Percentiles rank a stretch among this genome's conserved stretches.
phyloP scores from a whole-genome alignment of 2,113 vertebrate species.

The Todiramphus saurophagus region DNA sequence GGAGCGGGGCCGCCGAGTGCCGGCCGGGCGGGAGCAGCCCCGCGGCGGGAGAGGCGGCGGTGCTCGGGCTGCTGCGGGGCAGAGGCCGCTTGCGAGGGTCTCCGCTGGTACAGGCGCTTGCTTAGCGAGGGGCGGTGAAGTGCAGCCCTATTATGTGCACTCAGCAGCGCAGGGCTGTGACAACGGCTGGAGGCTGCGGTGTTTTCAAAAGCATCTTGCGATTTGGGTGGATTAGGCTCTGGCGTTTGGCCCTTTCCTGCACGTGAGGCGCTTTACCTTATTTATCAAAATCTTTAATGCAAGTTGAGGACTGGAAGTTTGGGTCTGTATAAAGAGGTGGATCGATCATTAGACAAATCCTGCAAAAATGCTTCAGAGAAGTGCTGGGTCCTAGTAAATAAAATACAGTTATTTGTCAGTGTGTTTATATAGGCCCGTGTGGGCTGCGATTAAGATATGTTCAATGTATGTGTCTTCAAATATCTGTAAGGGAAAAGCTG shows the following conservation, averaged over 20 bases:
- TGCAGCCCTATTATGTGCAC: rapidly evolving
- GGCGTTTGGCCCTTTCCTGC: not conserved
- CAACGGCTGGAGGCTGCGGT: not conserved
- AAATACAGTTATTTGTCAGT: not conserved
- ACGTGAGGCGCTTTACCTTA: not conserved
- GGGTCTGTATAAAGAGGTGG: not conserved
- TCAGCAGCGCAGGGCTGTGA: not conserved
- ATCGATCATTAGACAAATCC: not conserved
- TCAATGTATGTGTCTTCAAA: not conserved
- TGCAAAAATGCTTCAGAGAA: not conserved
- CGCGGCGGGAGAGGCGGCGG: not conserved
- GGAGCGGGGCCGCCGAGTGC: not conserved
- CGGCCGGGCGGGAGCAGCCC: not conserved
- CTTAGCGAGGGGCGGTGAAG: rapidly evolving
- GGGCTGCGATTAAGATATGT: not conserved
- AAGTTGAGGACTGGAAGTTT: not conserved
- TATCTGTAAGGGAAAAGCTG: no score
- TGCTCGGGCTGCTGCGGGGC: not conserved
- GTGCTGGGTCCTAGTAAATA: not conserved
- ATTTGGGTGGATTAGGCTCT: not conserved
- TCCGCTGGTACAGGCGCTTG: rapidly evolving
- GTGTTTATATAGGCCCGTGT: not conserved
- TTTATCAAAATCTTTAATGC: not conserved
- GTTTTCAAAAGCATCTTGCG: not conserved
- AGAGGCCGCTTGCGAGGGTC: not conserved